Base-by-base conservation (phyloP, 2,888 invertebrate genomes). In the Epinotia nisella region DNA sequence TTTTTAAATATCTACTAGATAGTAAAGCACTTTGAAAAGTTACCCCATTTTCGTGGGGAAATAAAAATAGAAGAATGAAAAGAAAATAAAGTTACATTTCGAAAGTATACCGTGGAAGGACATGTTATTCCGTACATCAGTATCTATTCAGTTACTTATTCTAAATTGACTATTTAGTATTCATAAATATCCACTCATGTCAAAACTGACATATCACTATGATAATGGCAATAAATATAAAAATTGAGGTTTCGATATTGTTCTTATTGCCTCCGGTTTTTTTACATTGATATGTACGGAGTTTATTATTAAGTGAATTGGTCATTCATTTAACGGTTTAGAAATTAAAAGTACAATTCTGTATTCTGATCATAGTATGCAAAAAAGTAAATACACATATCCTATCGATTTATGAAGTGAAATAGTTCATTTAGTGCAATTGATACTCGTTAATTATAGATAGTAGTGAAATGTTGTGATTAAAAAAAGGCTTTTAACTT, bases 11-110 rank as follows among this genome's bases (percentile, higher is more conserved):
- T 87, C 89, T 91, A 92, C 90, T 90, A 92, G 90, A 93, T 93
- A 93, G 93, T 93, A 93, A 93, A 93, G 93, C 93, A 93, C 93
- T 93, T 93, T 89, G 91, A 92, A 92, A 92, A 90, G 86, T 90
- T 91, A 85, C 87, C 87, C 87, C 88, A 89, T 86, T 80, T 77
- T 75, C 78, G 85, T 88, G 89, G 87, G 87, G 87, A 86, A 82
- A 82, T 78, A 35, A 74, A 51, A 73, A 62, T 55, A 17, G 69
- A 75, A 74, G 66, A 70, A 75, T 65, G 49, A 75, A 66, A 73
- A 67, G 71, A 76, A 67, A 45, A 59, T 75, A 75, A 55, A 70
- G 41, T 55, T 53, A 24, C 61, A 67, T 59, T 3, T 61, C 66
- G 59, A 69, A 75, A 59, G 75, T 58, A 74, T 74, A 74, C 61